A percentile compares a stretch with the other conserved stretches of the same genome.
Evolutionary conservation across 2,797 vertebrate genomes (phyloP).

Genomic region (Hylomyscus alleni): DNA sequence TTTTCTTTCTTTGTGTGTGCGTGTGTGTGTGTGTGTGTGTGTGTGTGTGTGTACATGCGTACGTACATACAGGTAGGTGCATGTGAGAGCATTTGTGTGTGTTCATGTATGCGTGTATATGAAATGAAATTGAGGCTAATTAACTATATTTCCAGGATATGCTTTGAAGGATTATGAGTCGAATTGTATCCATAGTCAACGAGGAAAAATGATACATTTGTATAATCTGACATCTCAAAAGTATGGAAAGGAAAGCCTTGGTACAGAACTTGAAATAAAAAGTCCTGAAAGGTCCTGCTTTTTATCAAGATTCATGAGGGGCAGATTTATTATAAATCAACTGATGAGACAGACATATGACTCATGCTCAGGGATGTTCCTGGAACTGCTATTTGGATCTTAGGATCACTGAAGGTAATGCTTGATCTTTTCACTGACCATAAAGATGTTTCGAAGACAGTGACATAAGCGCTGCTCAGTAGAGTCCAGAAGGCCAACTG

Average conservation of each 20-base stretch:
- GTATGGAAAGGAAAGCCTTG: conserved; percentile 44
- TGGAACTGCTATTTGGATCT: conserved; percentile 81
- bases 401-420: conserved; percentile 79
- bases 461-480: conserved; percentile 65
- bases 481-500: conserved; percentile 56
- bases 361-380: conserved; percentile 80
- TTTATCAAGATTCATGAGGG: conserved; percentile 75
- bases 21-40: background rate
- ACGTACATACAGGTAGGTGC: background rate
- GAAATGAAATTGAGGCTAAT: conserved; percentile 53
- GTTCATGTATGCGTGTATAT: background rate
- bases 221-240: conserved; percentile 34
- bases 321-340: conserved; percentile 78
- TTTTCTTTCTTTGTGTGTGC: background rate
- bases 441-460: conserved; percentile 77
- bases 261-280: conserved; percentile 55
- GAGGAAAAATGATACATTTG: conserved; percentile 43
- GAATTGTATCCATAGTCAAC: conserved; percentile 45
- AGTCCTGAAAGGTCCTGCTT: conserved; percentile 65
- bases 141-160: conserved; percentile 45
- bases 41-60: background rate
- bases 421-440: conserved; percentile 78
- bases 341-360: conserved; percentile 71
- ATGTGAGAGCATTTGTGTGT: background rate
- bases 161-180: conserved; percentile 39